phyloP scores from a whole-genome alignment of 2,797 vertebrate species.

The Lophotriccus pileatus region DNA sequence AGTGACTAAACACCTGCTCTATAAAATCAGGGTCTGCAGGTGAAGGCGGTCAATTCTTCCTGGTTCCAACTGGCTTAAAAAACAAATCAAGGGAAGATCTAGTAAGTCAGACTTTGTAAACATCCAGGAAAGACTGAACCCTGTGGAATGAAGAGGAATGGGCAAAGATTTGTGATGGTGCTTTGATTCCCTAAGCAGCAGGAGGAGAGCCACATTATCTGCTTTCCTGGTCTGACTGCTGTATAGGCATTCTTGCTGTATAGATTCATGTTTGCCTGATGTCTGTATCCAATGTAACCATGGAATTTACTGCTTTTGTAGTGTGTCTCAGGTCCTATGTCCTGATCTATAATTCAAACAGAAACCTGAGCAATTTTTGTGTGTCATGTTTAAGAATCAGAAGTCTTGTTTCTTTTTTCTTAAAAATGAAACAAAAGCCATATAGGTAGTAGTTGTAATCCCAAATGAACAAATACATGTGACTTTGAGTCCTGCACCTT shows the following conservation, averaged over 20 bases:
- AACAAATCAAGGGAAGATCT: not conserved
- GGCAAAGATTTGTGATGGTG: not conserved
- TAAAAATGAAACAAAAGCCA: not conserved
- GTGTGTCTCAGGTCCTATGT: not conserved
- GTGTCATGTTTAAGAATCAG: not conserved
- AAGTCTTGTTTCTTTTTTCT: not conserved
- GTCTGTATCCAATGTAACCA: accelerated
- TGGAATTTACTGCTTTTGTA: not conserved
- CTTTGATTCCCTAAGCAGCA: not conserved
- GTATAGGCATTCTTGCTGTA: not conserved
- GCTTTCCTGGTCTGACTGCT: not conserved
- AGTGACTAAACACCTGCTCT: not conserved
- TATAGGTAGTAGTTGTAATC: not conserved
- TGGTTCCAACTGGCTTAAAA: not conserved
- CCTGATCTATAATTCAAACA: not conserved
- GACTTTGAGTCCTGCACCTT: not conserved
- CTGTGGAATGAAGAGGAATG: not conserved
- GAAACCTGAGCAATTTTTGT: not conserved
- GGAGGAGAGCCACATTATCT: not conserved
- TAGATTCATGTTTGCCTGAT: not conserved
- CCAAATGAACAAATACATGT: not conserved
- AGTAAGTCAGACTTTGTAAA: not conserved
- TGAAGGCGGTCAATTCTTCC: not conserved
- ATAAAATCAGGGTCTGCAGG: not conserved
- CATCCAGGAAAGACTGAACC: not conserved